Evolutionary conservation across 2,113 vertebrate genomes (phyloP).

Genomic region (Caracal caracal): DNA sequence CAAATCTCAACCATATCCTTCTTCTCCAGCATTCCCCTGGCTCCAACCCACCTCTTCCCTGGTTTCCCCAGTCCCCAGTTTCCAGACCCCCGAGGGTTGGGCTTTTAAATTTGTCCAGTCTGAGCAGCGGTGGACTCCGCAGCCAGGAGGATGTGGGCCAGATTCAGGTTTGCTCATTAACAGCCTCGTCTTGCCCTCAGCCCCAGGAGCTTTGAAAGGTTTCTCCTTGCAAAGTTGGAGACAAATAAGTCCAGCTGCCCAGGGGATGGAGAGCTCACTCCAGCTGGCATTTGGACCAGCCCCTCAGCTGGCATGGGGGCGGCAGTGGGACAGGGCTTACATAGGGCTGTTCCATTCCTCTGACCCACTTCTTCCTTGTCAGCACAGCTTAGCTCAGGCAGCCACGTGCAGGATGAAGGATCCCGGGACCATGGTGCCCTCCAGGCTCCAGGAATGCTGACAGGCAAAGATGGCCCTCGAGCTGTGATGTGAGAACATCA

Average conservation of each 20-base stretch:
- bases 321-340: slow-evolving; percentile 30
- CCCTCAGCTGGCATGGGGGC: not conserved
- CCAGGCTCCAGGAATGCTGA: not conserved
- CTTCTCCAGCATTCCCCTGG: not conserved
- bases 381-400: slow-evolving; percentile 66
- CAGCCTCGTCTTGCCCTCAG: not conserved
- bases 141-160: not conserved
- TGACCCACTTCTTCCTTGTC: slow-evolving; percentile 78
- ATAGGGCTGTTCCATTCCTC: slow-evolving; percentile 58
- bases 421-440: not conserved
- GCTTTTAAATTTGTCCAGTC: not conserved
- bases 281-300: slow-evolving; percentile 52
- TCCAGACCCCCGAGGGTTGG: not conserved
- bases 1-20: not conserved
- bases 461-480: not conserved
- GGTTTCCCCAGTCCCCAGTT: not conserved
- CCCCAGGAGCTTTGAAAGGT: not conserved
- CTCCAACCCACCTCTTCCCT: not conserved
- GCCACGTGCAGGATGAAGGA: slow-evolving; percentile 47
- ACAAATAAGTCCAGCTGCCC: slow-evolving; percentile 13
- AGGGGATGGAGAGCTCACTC: not conserved
- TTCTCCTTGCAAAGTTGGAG: slow-evolving; percentile 33
- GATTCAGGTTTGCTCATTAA: not conserved
- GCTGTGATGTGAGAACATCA: not conserved
- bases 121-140: not conserved